phyloP scores from a whole-genome alignment of 2,113 vertebrate species.

The Corythornis cristatus region DNA sequence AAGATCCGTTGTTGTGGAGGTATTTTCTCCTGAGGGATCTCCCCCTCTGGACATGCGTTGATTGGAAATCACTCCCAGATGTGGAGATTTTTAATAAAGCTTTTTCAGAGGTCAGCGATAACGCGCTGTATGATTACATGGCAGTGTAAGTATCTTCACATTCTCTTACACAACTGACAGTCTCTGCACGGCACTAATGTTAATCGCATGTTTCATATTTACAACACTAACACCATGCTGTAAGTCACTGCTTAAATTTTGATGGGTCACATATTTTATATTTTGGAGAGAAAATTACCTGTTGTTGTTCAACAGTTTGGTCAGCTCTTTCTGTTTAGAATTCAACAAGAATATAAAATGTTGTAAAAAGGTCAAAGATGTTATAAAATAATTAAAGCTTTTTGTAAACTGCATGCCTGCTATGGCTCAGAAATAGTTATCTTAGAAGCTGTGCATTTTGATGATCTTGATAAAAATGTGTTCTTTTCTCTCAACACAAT shows the following conservation, averaged over 20 bases:
- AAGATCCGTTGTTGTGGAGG: constrained; percentile 90
- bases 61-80: constrained; percentile 87
- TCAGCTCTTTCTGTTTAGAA: not conserved
- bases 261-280: not conserved
- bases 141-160: constrained; percentile 78
- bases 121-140: constrained; percentile 84
- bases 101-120: constrained; percentile 67
- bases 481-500: not conserved
- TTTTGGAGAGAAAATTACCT: not conserved
- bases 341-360: not conserved
- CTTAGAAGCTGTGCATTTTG: accelerated
- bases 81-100: constrained; percentile 78
- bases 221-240: not conserved
- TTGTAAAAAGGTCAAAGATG: not conserved
- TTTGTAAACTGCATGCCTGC: not conserved
- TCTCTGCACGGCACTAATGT: not conserved
- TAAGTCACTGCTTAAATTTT: not conserved
- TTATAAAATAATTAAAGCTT: not conserved
- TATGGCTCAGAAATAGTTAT: not conserved
- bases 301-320: not conserved
- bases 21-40: constrained; percentile 89
- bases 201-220: not conserved
- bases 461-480: not conserved
- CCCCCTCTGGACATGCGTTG: constrained; percentile 85
- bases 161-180: not conserved